These are phyloP conservation scores for Aphyosemion australe DNA, from an alignment of 2,113 vertebrate species.

Conservation along the genomic window DNA sequence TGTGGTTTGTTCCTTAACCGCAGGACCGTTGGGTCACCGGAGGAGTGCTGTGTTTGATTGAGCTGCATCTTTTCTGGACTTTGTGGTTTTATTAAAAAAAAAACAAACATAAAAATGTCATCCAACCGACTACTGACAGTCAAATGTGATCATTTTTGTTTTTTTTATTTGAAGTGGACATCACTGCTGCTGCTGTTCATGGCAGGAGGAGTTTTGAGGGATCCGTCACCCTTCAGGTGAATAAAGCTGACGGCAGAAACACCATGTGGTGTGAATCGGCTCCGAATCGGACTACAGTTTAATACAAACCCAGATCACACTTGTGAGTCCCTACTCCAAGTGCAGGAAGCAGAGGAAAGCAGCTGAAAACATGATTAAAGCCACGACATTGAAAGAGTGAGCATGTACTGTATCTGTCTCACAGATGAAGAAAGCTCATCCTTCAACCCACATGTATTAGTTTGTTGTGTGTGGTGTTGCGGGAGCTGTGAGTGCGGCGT, in stretches of 20 bases:
- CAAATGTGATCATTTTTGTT: slow-evolving; percentile 9
- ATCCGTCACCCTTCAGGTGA: background rate
- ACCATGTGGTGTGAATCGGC: slow-evolving; percentile 6
- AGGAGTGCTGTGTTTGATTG: background rate
- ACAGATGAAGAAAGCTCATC: slow-evolving; percentile 18
- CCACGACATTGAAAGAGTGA: slow-evolving; percentile 4
- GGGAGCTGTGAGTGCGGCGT: slow-evolving; percentile 28
- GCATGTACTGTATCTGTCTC: slow-evolving; percentile 28
- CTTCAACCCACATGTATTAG: slow-evolving; percentile 17
- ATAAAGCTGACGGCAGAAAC: slow-evolving; percentile 5
- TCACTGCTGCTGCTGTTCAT: slow-evolving; percentile 7
- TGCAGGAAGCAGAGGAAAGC: slow-evolving; percentile 3
- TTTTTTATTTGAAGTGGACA: background rate
- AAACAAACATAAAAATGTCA: background rate
- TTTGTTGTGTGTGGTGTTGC: slow-evolving; percentile 18
- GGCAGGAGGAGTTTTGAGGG: background rate
- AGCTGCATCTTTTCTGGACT: background rate
- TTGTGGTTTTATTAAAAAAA: background rate
- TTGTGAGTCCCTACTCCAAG: background rate
- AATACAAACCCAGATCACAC: slow-evolving; percentile 6
- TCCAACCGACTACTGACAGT: slow-evolving; percentile 2
- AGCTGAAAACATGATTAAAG: slow-evolving; percentile 15
- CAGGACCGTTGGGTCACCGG: background rate
- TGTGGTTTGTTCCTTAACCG: background rate
- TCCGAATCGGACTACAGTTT: slow-evolving; percentile 6